These are phyloP conservation scores for Conomelus anceps DNA, from an alignment of 2,888 invertebrate species.

Conservation along the genomic window DNA sequence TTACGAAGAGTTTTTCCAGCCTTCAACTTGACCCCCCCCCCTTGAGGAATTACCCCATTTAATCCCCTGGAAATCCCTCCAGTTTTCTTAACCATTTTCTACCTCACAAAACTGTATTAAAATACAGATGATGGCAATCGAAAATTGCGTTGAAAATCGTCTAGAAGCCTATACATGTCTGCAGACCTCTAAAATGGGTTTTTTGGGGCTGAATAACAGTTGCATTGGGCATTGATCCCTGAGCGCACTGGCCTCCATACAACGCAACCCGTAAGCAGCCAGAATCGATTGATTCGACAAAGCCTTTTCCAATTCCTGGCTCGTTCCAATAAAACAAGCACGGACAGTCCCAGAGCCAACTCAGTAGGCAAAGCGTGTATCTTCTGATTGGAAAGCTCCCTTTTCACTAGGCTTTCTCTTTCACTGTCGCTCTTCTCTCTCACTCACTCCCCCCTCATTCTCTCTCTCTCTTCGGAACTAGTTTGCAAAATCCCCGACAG, in stretches of 20 bases:
- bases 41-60: too few relatives aligned
- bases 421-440: neutral
- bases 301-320: neutral
- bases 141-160: too few relatives aligned
- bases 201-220: neutral
- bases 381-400: neutral
- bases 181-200: neutral
- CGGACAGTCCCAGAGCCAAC: neutral
- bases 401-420: too few relatives aligned
- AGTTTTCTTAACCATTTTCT: neutral
- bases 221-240: neutral
- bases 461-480: neutral
- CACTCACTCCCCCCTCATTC: neutral
- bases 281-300: neutral
- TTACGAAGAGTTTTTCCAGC: too few relatives aligned
- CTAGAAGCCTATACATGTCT: neutral
- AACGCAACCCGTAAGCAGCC: neutral
- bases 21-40: too few relatives aligned
- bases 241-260: neutral
- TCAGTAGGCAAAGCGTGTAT: neutral
- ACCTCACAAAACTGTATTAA: neutral
- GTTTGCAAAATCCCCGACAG: neutral
- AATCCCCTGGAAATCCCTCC: neutral
- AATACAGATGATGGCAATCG: too few relatives aligned
- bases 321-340: neutral